Evolutionary conservation across 2,888 invertebrate species (phyloP), one percentile per base, ranked within the genome.

Genomic region (Automeris io): DNA sequence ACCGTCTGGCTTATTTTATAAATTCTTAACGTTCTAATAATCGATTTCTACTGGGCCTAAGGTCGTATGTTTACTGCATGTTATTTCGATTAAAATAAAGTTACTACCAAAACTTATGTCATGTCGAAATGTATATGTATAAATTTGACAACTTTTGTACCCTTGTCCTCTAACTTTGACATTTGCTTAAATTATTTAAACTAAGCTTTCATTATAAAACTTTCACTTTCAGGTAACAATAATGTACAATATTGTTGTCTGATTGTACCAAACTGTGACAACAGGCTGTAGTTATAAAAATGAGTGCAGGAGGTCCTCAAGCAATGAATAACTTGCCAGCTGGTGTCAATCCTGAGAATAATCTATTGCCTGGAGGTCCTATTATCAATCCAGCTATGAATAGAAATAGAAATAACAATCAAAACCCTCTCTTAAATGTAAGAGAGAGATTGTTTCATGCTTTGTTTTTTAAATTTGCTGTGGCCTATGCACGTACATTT

Each of bases 371-470:
- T n/a, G 88, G 87, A 45, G 88, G 86, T n/a, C 88, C 89, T 1
- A 56, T 89, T 24, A 76, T 90, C 41, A 88, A 88, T 46, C 73
- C 76, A 35, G 70, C 75, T 18, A 76, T 87, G 59, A 87, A 89
- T 45, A 75, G 89, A 47, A 82, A 87, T 57, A 81, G 82, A 47
- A 90, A 89, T 54, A 90, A 89, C 54, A 89, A 90, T 70, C 91
- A 92, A 74, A 94, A 94, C 67, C 93, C 94, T 24, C 74, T 95
- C 46, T 91, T 95, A 61, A 94, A 93, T 79, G 94, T 97, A 41
- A 88, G 98, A 57, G 97, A 98, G 72, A 90, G 97, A 52, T 85
- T 98, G 38, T 98, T 98, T 74, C 96, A 98, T 82, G 97, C 97
- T 8, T 88, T 99, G 53, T 98, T 99, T 79, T 93, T 97, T 70